Conservation (phyloP, 2,888 invertebrate genomes). For the Ptychoptera albimana region DNA sequence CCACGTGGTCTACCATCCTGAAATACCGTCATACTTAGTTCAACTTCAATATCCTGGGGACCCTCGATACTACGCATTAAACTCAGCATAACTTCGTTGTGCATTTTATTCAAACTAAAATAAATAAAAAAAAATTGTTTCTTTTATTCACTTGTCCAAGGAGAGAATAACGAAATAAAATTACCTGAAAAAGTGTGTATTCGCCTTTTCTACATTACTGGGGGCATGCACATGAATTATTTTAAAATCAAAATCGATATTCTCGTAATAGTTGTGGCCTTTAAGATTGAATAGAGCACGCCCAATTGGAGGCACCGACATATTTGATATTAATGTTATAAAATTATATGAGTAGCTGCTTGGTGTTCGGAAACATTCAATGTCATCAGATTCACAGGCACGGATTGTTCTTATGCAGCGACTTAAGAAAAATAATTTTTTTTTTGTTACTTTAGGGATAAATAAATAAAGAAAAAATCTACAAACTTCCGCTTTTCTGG, state of each 20-base stretch:
- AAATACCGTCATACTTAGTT: constrained; percentile 73
- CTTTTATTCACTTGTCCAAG: background rate
- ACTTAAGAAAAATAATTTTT: constrained; percentile 30
- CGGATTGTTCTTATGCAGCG: constrained; percentile 61
- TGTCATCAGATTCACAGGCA: constrained; percentile 55
- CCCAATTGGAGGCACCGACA: constrained; percentile 44
- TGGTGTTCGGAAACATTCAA: constrained; percentile 61
- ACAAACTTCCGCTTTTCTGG: constrained; percentile 57
- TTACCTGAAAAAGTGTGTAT: constrained; percentile 41
- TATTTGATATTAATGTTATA: constrained; percentile 76
- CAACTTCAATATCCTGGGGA: constrained; percentile 80
- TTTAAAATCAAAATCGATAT: constrained; percentile 61
- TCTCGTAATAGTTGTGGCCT: constrained; percentile 56
- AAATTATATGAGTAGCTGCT: constrained; percentile 85
- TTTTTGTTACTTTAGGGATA: background rate
- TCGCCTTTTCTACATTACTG: constrained; percentile 38
- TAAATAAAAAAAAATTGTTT: constrained; percentile 6
- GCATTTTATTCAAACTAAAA: constrained; percentile 34
- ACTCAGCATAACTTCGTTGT: constrained; percentile 60
- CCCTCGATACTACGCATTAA: constrained; percentile 60
- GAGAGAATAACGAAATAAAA: no score
- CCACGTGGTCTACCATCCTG: constrained; percentile 57
- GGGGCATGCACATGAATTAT: constrained; percentile 50
- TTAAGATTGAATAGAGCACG: constrained; percentile 74
- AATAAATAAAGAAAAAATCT: background rate